Base-by-base conservation (phyloP, 2,113 vertebrate species). In the Okapia johnstoni region DNA sequence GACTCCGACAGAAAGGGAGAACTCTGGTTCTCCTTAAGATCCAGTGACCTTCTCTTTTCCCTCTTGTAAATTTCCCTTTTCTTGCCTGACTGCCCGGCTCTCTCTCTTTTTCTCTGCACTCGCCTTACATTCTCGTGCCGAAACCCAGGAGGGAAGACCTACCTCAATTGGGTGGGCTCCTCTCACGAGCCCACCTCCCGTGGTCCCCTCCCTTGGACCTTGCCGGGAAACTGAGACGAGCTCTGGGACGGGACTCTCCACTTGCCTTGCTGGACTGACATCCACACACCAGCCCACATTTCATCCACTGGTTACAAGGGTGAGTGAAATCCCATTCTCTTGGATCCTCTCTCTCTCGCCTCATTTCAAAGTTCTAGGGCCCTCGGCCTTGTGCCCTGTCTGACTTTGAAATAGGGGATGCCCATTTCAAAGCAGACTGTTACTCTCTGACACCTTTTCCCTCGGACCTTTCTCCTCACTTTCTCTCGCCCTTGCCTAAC, bases 391-490 rank as follows among this genome's bases (percentile, higher is more conserved):
- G 63, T 21, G n/a, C n/a, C 63, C n/a, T 9, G n/a, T 21, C n/a
- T 21, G 63, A 70, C n/a, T 70, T 21, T 70, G 63, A 70, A n/a
- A 70, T 36, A 70, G n/a, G 63, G n/a, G 4, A 70, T 4, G 2
- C 63, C 17, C n/a, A 21, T 70, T 70, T 70, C 63, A 36, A 70
- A 70, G 21, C n/a, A 70, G n/a, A 36, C n/a, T 23, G 3, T 70
- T 23, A 23, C 63, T 70, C 2, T 70, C n/a, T 23, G 63, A 36
- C n/a, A 0, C 4, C 19, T 70, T 70, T 36, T 70, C 63, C 36
- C n/a, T 36, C 1, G 0, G 63, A 36, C n/a, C 33, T 21, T 66
- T 66, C 17, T 36, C 63, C 63, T 66, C 1, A 0, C 63, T 36
- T 70, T 36, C 63, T 5, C n/a, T 70, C 33, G 0, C 63, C 19